Evolutionary conservation across 2,888 invertebrate genomes (phyloP), one percentile per base, ranked within the genome.

Genomic region (Mylabris sibirica): DNA sequence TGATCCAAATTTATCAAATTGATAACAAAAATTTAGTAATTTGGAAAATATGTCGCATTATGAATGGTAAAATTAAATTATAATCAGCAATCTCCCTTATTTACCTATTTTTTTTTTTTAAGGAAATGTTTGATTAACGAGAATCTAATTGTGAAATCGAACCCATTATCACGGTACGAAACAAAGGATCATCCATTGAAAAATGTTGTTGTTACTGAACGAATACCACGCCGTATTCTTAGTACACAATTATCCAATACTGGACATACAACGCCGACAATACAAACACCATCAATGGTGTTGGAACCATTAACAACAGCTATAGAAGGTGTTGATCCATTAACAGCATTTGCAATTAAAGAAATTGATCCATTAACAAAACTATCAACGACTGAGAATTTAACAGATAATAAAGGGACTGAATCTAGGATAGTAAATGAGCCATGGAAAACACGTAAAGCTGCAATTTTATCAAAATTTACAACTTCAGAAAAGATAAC

Each of bases 401-500:
- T 53, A 30, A 38, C 12, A 30, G 2, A 57, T 61, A 63, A 84
- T 81, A 76, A 83, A 82, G 71, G 64, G 75, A 17, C 81, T 77
- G 68, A 82, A 82, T 53, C 24, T 75, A 76, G 74, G 78, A 20
- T 26, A 35, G 74, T 81, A 78, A 86, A 91, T 72, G 92, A 93
- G 81, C 91, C 92, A 14, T 99, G 98, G 98, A 88, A 87, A 73
- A 84, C 88, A 1, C 91, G 92, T 78, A 91, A 93, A 74, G 83
- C 89, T 60, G 87, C 88, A n/a, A 97, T 99, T 80, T 87, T 98
- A 12, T 92, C 90, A 76, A 94, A 94, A 84, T 98, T 93, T 80
- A 98, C 96, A 38, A 98, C 98, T 64, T 95, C 94, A 12, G 97
- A 98, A 84, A 97, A 96, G 82, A 85, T 99, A 34, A 94, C 95